phyloP scores from a whole-genome alignment of 2,797 vertebrate genomes.

The Xiphorhynchus erythropygius region DNA sequence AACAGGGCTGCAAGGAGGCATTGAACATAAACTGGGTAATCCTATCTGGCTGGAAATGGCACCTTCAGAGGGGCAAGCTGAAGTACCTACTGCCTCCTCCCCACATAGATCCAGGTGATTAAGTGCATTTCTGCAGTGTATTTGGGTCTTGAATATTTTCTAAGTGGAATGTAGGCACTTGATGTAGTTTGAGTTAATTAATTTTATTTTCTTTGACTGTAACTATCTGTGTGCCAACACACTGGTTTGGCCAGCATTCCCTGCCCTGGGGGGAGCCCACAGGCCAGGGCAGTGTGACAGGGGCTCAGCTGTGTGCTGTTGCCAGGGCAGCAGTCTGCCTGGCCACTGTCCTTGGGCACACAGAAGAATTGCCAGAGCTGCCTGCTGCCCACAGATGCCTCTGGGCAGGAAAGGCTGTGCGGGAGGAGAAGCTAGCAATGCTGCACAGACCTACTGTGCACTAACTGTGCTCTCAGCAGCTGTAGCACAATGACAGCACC shows the following conservation, averaged over 20 bases:
- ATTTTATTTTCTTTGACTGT: neutral
- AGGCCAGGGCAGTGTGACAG: neutral
- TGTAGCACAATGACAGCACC: neutral
- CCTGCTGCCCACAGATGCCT: neutral
- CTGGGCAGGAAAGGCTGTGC: neutral
- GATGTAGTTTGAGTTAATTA: neutral
- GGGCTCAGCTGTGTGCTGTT: neutral
- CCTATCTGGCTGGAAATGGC: neutral
- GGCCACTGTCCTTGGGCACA: neutral
- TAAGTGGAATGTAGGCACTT: neutral
- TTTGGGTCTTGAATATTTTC: neutral
- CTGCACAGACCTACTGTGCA: neutral
- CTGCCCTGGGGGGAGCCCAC: neutral
- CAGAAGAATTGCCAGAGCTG: neutral
- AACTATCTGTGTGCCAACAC: neutral
- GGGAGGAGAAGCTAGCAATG: neutral
- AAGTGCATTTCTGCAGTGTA: neutral
- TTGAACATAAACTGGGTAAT: neutral
- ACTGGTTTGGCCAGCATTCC: neutral
- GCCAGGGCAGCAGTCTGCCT: neutral
- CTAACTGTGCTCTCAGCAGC: neutral
- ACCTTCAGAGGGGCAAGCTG: neutral
- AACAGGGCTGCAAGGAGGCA: neutral
- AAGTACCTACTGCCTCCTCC: neutral
- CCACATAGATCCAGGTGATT: fast-evolving